Percentiles rank a stretch among this genome's conserved stretches.
Evolutionary conservation across 1,140 invertebrate species (phyloP).

Genomic region (Drosophila melanogaster): Release_6_plus_ISO1_MT NT_037436.4:9237001-9237500

Average conservation of each 20-base stretch:
- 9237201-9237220: constrained; percentile 22
- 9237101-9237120: neutral
- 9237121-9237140: constrained; percentile 66
- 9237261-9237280: constrained; percentile 32
- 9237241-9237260: constrained; percentile 67
- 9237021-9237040: constrained; percentile 46
- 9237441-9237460: constrained; percentile 33
- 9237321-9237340: constrained; percentile 64
- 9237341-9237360: constrained; percentile 52
- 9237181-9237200: constrained; percentile 29
- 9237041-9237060: constrained; percentile 60
- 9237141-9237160: constrained; percentile 76
- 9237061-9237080: constrained; percentile 23
- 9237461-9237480: constrained; percentile 13
- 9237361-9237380: constrained; percentile 50
- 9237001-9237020: constrained; percentile 68
- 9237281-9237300: constrained; percentile 5
- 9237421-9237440: constrained; percentile 45
- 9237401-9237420: constrained; percentile 69
- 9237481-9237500: neutral
- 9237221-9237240: constrained; percentile 67
- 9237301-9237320: constrained; percentile 19
- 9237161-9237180: constrained; percentile 36
- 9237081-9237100: constrained; percentile 1
- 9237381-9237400: constrained; percentile 59